A percentile compares a stretch with the other conserved stretches of the same genome.
These are phyloP conservation scores for Torymus texanus DNA, from an alignment of 2,888 invertebrate species.

Conservation along the genomic window DNA sequence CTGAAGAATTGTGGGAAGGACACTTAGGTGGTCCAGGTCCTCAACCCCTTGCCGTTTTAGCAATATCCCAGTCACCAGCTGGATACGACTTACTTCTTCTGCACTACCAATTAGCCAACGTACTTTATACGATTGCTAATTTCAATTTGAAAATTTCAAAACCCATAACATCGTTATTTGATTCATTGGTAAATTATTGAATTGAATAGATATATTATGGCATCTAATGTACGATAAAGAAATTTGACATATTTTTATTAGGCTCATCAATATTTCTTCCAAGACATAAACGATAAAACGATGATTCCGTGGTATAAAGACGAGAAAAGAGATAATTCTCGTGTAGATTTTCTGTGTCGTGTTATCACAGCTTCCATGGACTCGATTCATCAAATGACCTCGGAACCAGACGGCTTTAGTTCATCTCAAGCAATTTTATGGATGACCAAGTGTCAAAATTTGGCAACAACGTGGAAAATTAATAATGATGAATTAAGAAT, in stretches of 20 bases:
- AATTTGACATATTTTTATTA: constrained; percentile 48
- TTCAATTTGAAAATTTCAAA: constrained; percentile 86
- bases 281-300: constrained; percentile 69
- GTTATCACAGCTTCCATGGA: constrained; percentile 86
- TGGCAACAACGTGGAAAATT: constrained; percentile 87
- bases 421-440: constrained; percentile 78
- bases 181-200: constrained; percentile 79
- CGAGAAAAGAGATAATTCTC: constrained; percentile 80
- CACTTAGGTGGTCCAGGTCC: constrained; percentile 74
- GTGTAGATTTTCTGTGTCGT: constrained; percentile 85
- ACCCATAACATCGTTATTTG: constrained; percentile 86
- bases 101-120: constrained; percentile 87
- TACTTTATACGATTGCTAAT: constrained; percentile 86
- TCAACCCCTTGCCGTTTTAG: constrained; percentile 85
- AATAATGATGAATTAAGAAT: constrained; percentile 84
- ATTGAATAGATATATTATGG: background rate
- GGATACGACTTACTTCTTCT: constrained; percentile 86
- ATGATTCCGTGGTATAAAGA: constrained; percentile 76
- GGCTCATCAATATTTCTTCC: constrained; percentile 72
- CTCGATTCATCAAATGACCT: constrained; percentile 80
- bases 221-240: too few relatives aligned
- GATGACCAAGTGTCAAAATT: constrained; percentile 83
- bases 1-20: constrained; percentile 83
- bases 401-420: constrained; percentile 76
- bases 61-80: constrained; percentile 84